These are phyloP conservation scores for Nemotelus nigrinus DNA, from an alignment of 2,888 invertebrate genomes.

Conservation along the genomic window DNA sequence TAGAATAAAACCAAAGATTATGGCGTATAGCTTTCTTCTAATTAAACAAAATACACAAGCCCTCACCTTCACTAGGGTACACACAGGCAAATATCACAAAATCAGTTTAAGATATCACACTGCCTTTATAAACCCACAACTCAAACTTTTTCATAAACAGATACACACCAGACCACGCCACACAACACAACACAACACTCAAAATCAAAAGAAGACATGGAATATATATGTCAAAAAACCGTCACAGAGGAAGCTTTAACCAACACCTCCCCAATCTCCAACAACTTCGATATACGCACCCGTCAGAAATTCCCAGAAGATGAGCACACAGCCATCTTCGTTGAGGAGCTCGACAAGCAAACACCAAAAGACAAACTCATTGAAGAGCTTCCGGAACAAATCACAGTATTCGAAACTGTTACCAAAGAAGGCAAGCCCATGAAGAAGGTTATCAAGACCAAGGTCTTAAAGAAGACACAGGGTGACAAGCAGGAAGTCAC, in stretches of 20 bases:
- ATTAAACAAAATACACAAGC: constrained; percentile 52
- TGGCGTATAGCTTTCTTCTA: constrained; percentile 62
- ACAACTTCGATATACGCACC: background rate
- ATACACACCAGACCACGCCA: constrained; percentile 59
- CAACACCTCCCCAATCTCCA: constrained; percentile 51
- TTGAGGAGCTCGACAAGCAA: background rate
- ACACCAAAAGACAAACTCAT: constrained; percentile 30
- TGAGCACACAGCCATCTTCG: background rate
- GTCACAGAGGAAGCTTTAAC: constrained; percentile 46
- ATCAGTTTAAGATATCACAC: constrained; percentile 37
- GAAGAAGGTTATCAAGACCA: constrained; percentile 51
- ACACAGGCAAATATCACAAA: constrained; percentile 48
- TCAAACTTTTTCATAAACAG: constrained; percentile 58
- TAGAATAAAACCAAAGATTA: constrained; percentile 50
- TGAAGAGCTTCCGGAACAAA: constrained; percentile 56
- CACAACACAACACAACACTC: constrained; percentile 62
- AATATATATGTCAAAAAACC: constrained; percentile 22
- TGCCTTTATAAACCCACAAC: constrained; percentile 50
- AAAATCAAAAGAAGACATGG: constrained; percentile 1
- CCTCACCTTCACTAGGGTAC: constrained; percentile 52
- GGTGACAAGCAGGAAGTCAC: constrained; percentile 58
- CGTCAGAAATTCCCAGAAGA: background rate
- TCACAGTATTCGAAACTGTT: constrained; percentile 53
- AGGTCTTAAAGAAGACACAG: constrained; percentile 45
- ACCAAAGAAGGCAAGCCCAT: constrained; percentile 53